phyloP scores from a whole-genome alignment of 2,888 invertebrate genomes.

The Agriopis aurantiaria region DNA sequence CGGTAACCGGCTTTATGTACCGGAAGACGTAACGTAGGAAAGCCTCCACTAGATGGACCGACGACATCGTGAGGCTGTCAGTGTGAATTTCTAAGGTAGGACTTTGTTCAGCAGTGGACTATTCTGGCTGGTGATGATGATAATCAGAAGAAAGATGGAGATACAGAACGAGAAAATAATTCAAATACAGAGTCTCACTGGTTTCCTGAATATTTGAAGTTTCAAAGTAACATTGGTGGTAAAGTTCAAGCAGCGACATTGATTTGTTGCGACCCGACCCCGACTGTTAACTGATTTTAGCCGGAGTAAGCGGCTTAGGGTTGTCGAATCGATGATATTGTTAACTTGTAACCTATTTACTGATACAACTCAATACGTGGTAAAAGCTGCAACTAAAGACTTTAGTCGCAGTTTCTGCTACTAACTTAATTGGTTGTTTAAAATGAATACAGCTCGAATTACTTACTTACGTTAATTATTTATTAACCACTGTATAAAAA shows the following conservation, averaged over 20 bases:
- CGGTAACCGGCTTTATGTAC: too few species aligned
- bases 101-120: too few species aligned
- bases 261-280: constrained; percentile 62
- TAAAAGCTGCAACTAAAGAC: neutral
- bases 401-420: too few species aligned
- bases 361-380: neutral
- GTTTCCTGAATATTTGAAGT: constrained; percentile 15
- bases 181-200: neutral
- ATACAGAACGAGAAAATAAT: neutral
- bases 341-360: neutral
- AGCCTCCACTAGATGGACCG: too few species aligned
- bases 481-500: too few species aligned
- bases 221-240: constrained; percentile 26
- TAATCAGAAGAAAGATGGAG: too few species aligned
- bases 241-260: constrained; percentile 58
- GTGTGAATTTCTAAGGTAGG: too few species aligned
- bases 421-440: neutral
- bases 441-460: too few species aligned
- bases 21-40: too few species aligned
- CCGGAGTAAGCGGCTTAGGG: constrained; percentile 30
- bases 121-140: neutral
- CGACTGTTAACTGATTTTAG: constrained; percentile 50
- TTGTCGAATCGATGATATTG: constrained; percentile 13
- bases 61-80: too few species aligned
- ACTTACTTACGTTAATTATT: too few species aligned